A percentile compares a stretch with the other conserved stretches of the same genome.
Evolutionary conservation across 2,113 vertebrate species (phyloP).

Genomic region (Coracopsis vasa): DNA sequence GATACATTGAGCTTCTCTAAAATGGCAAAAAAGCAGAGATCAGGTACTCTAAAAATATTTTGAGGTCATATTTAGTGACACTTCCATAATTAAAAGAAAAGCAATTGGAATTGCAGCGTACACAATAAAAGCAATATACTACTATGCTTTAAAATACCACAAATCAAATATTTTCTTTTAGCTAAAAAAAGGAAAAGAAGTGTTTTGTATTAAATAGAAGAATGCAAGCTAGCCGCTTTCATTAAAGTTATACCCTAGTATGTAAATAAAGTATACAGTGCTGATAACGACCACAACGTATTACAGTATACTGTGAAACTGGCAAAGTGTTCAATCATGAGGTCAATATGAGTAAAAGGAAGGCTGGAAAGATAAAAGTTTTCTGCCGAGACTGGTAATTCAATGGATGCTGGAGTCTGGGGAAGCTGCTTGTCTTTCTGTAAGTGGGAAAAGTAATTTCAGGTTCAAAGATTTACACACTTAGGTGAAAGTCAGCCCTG

Average conservation of each 20-base stretch:
- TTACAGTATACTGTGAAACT: background rate
- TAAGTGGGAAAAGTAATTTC: background rate
- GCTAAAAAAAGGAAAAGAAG: background rate
- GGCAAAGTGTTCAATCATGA: background rate
- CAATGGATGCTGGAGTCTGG: rapidly evolving
- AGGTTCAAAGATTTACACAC: background rate
- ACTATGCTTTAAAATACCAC: background rate
- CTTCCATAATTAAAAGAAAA: conserved; percentile 47
- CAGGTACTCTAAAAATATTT: conserved; percentile 40
- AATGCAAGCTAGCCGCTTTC: background rate
- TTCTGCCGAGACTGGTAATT: background rate
- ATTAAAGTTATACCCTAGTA: background rate
- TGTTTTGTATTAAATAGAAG: background rate
- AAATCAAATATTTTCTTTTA: background rate
- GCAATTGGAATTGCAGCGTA: background rate
- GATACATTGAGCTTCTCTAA: conserved; percentile 54
- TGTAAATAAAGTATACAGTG: background rate
- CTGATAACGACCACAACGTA: background rate
- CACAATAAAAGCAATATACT: background rate
- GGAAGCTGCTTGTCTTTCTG: background rate
- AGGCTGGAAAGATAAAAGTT: background rate
- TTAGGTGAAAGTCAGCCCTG: background rate
- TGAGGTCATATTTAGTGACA: conserved; percentile 35
- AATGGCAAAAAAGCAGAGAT: conserved; percentile 35
- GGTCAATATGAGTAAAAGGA: background rate